Conservation (phyloP, 2,888 invertebrate species). For the Eudasyphora cyanicolor region DNA sequence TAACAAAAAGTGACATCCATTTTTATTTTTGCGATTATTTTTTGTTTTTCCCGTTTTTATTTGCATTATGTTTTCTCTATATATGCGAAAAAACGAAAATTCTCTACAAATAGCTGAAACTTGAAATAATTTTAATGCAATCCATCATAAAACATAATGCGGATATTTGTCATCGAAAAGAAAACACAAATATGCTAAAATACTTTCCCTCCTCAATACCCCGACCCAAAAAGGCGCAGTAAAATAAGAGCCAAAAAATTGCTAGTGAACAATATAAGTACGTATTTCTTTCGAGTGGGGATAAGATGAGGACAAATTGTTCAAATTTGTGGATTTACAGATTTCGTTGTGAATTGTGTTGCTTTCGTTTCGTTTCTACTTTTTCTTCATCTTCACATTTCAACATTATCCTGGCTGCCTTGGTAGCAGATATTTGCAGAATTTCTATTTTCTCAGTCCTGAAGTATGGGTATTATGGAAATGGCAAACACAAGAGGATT, state of each 20-base stretch:
- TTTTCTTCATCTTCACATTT: neutral
- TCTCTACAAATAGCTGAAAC: no score
- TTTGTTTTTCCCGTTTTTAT: no score
- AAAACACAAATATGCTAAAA: conserved; percentile 6
- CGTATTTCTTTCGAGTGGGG: neutral
- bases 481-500: conserved; percentile 2
- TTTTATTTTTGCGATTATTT: no score
- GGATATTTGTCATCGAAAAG: conserved; percentile 23
- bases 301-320: conserved; percentile 41
- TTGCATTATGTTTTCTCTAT: no score
- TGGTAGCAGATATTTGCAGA: conserved; percentile 25
- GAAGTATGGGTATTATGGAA: neutral
- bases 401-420: conserved; percentile 1
- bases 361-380: neutral
- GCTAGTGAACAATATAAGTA: conserved; percentile 7
- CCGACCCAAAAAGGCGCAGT: neutral
- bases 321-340: conserved; percentile 45
- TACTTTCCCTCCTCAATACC: neutral
- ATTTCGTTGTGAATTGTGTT: conserved; percentile 10
- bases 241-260: neutral
- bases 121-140: conserved; percentile 33
- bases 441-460: neutral
- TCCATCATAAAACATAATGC: conserved; percentile 37
- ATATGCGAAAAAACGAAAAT: no score
- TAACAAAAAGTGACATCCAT: no score